Evolutionary conservation across 2,888 invertebrate species (phyloP), one percentile per base, ranked within the genome.

Genomic region (Isotomurus palustris): DNA sequence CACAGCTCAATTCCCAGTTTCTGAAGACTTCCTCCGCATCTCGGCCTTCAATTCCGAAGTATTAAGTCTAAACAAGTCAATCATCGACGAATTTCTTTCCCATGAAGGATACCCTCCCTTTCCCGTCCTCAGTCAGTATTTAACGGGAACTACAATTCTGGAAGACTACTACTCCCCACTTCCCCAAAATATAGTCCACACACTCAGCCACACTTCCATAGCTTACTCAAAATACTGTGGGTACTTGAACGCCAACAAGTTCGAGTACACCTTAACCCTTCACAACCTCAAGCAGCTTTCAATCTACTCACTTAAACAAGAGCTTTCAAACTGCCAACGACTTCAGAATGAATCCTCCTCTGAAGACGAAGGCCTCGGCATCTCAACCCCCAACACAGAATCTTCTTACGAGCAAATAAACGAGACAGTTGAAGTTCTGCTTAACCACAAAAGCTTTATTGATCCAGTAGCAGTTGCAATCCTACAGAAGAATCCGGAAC

Each of bases 201-300:
- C 17, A 8, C 25, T 29, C 3, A 6, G 17, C 4, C 6, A 29
- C 6, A 29, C 28, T 4, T 19, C 14, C n/a, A 19, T 47, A n/a
- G 47, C 47, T 19, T 47, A 47, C 19, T 5, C 8, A 6, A 47
- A 47, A 28, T 47, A 17, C 10, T 27, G 19, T 6, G 29, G 28
- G 5, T 47, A 47, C 19, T 6, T 47, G 10, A 47, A 47, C 19
- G 47, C 47, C 8, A 47, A 47, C 29, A 47, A 47, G 19, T 47
- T 27, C 28, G 47, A 47, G 19, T 47, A 28, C 19, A 5, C 10
- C n/a, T 10, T 28, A 17, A n/a, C 24, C 4, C 10, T 47, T 8
- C n/a, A 47, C 6, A 5, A 28, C n/a, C 17, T 47, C 5, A 25
- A 14, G 12, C 10, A 40, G 12, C n/a, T 19, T 40, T 12, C 17